Conservation (phyloP, 1,140 invertebrate species). For the Hycleus phaleratus region DNA sequence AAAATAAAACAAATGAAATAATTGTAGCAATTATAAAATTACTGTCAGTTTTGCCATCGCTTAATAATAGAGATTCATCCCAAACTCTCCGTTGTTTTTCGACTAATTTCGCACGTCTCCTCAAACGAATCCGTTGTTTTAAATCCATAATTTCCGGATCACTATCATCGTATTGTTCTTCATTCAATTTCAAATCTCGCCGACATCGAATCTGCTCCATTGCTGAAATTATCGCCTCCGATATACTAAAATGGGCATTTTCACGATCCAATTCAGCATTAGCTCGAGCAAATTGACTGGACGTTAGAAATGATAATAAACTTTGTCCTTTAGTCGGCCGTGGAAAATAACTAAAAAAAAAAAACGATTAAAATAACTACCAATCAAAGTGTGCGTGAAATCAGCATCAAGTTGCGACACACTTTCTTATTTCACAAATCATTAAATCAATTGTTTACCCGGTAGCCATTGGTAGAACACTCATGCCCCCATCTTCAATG, state of each 20-base stretch:
- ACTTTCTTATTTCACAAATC: neutral
- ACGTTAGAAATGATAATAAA: constrained; percentile 64
- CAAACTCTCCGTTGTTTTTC: constrained; percentile 42
- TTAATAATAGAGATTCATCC: constrained; percentile 33
- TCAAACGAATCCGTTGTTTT: constrained; percentile 56
- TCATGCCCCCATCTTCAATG: constrained; percentile 55
- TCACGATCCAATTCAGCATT: constrained; percentile 76
- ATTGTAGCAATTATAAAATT: constrained; percentile 31
- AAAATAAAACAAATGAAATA: constrained; percentile 1
- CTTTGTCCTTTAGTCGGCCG: constrained; percentile 64
- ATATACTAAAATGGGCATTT: constrained; percentile 81
- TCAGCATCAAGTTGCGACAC: too few relatives aligned
- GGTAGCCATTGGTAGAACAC: constrained; percentile 49
- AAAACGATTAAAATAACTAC: neutral
- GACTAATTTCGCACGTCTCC: constrained; percentile 46
- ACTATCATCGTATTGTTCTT: constrained; percentile 52
- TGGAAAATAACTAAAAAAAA: constrained; percentile 46
- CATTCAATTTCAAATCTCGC: constrained; percentile 34
- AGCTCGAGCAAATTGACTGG: constrained; percentile 59
- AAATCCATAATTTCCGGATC: constrained; percentile 62
- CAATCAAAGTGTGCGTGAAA: too few relatives aligned
- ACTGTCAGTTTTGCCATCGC: constrained; percentile 54
- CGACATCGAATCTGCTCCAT: constrained; percentile 63
- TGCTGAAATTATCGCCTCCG: constrained; percentile 75
- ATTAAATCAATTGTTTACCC: constrained; percentile 29